Base-by-base conservation (phyloP, 2,113 vertebrate species). In the Rattus rattus region DNA sequence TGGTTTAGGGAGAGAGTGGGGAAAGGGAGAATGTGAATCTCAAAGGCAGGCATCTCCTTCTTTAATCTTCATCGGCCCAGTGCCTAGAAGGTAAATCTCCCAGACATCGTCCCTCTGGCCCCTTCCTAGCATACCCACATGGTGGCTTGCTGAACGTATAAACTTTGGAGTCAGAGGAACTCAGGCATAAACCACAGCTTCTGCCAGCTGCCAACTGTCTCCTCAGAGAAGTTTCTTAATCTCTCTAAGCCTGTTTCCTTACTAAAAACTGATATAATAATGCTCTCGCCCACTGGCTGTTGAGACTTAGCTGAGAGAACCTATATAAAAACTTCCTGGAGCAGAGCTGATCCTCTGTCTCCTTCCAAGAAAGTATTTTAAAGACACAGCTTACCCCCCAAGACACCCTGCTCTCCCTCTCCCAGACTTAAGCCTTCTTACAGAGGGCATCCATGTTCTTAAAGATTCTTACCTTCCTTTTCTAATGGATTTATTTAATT, bases 401-500 rank as follows among this genome's bases (percentile, higher is more conserved):
- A 93, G 26, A 96, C 49, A 39, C 33, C 36, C 90, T 47, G 72
- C 87, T 49, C 47, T 16, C 59, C 84, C 49, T 90, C 26, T 33
- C 47, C 2, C 47, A 49, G 43, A 8, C 33, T 28, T 52, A 80
- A 96, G 30, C 22, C 88, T 61, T 89, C 87, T 96, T 94, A 63
- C 83, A 92, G 67, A 83, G 65, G 39, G n/a, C 19, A 22, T 70
- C 10, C 7, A 86, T 59, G 65, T 36, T 95, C 67, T 92, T 94
- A 52, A 95, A 52, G 20, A 92, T 85, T 88, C 84, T 90, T 76
- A 13, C 85, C 61, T 93, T 97, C 84, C 94, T 96, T 96, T 89
- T 49, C 72, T 96, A 96, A 96, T 91, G 90, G 92, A 49, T 88
- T 96, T 90, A 90, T 92, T 93, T 96, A 93, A 95, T 96, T 95